Evolutionary conservation across 2,113 vertebrate species (phyloP).

Genomic region (Pygoscelis antarcticus): DNA sequence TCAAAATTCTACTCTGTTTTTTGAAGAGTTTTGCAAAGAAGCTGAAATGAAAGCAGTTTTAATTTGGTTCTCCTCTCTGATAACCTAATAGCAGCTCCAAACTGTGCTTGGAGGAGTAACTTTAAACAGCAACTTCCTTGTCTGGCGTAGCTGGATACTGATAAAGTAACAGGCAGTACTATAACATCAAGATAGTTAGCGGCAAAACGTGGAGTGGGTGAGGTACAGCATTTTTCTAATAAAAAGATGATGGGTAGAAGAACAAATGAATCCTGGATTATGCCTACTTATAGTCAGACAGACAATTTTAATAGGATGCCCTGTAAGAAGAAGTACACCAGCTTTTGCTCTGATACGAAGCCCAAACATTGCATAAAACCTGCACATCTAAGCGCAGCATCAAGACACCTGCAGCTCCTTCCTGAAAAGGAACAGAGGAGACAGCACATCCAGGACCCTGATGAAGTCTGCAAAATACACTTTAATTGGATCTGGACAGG

Average conservation of each 20-base stretch:
- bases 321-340: background rate
- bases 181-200: background rate
- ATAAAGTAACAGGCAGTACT: background rate
- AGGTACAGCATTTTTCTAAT: background rate
- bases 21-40: background rate
- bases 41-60: background rate
- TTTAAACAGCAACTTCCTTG: background rate
- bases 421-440: background rate
- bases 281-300: background rate
- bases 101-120: background rate
- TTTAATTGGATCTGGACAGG: background rate
- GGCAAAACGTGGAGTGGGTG: fast-evolving
- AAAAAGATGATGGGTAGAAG: background rate
- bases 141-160: background rate
- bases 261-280: background rate
- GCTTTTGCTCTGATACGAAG: background rate
- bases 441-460: background rate
- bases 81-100: background rate
- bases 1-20: background rate
- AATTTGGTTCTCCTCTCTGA: background rate
- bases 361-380: background rate
- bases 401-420: background rate
- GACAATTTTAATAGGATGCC: background rate
- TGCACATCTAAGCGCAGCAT: fast-evolving
- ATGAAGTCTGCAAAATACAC: background rate